A percentile compares a stretch with the other conserved stretches of the same genome.
These are phyloP conservation scores for Alectura lathami DNA, from an alignment of 2,113 vertebrate species.

Conservation along the genomic window DNA sequence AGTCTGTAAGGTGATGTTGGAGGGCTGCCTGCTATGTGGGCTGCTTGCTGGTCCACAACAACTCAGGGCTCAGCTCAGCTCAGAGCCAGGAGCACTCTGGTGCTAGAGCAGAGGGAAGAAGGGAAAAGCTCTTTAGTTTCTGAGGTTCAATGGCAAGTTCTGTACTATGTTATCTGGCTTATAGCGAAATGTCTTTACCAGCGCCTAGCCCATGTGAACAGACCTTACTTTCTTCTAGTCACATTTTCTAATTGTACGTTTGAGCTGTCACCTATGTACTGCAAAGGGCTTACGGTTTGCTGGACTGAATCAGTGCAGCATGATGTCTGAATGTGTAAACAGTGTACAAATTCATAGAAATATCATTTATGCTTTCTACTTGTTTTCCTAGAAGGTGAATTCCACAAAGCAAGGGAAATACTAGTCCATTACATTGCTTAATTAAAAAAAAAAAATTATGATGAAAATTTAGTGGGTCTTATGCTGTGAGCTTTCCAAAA, in stretches of 20 bases:
- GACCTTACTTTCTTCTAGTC: neutral
- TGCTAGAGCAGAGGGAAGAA: neutral
- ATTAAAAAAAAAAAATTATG: neutral
- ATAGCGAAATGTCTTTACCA: neutral
- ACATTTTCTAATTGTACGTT: neutral
- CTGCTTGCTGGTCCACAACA: neutral
- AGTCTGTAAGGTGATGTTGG: neutral
- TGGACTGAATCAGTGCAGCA: neutral
- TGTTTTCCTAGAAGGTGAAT: neutral
- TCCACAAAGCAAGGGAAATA: neutral
- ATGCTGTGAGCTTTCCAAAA: neutral
- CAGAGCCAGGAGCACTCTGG: neutral
- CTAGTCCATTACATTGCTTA: neutral
- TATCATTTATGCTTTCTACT: neutral
- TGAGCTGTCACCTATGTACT: accelerated
- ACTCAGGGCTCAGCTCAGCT: neutral
- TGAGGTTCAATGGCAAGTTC: neutral
- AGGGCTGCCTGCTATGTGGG: neutral
- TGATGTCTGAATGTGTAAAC: accelerated
- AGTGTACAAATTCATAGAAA: neutral
- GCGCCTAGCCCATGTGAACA: neutral
- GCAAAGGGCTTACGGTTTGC: neutral
- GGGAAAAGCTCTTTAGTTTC: neutral
- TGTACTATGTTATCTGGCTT: neutral
- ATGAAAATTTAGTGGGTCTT: neutral